Base-by-base conservation (phyloP, 2,888 invertebrate species). In the Platypus cylindrus region DNA sequence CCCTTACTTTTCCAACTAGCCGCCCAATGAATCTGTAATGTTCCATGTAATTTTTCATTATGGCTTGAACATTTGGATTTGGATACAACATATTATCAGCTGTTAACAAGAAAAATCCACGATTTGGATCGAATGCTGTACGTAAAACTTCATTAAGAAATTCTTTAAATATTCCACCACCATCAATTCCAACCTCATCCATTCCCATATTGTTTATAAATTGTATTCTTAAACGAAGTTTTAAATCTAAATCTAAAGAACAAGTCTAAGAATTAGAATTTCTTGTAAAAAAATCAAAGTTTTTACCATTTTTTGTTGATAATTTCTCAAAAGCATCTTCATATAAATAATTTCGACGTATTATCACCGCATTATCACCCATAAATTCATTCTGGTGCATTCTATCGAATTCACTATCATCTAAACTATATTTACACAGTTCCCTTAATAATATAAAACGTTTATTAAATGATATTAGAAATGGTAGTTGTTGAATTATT, bases 251-350 rank as follows among this genome's bases (percentile, higher is more conserved):
- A 20, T 20, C 20, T 7, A 20, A 20, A 20, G 9, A 20, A 20
- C 9, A 9, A 7, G 20, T 20, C 9, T 20, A 20, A 20, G 20
- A 20, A 20, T n/a, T n/a, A n/a, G n/a, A n/a, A n/a, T n/a, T n/a
- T n/a, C n/a, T n/a, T n/a, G n/a, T n/a, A n/a, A n/a, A n/a, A n/a
- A n/a, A n/a, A n/a, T n/a, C n/a, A n/a, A n/a, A n/a, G n/a, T n/a
- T n/a, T n/a, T 59, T 63, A 87, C 87, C 87, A 66, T 91, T 93
- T 50, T 85, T 85, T 2, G 75, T 74, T 2, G 91, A 84, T 3
- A 97, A 68, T 60, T 90, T 90, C 33, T 93, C 91, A 56, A 90
- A 95, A 0, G 97, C 90, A 63, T 98, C 98, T 64, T 97, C 97
- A 58, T 98, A 98, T n/a, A 98, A 69, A 64, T 91, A 90, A 45